These are phyloP conservation scores for Melipona beecheii DNA, from an alignment of 2,888 invertebrate species.

Conservation along the genomic window DNA sequence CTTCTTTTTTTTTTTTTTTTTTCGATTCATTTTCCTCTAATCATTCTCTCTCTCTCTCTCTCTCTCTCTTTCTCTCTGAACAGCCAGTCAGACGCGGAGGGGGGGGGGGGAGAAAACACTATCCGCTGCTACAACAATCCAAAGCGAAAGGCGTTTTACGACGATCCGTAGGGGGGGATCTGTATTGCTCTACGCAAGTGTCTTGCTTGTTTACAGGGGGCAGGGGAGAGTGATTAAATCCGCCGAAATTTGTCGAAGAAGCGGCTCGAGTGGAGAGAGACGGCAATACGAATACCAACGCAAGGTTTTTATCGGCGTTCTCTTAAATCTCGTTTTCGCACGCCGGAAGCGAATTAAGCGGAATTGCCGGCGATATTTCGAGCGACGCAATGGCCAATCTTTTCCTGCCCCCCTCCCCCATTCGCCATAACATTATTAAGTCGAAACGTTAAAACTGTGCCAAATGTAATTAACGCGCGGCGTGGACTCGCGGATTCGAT, in stretches of 20 bases:
- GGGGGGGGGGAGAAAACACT: rapidly evolving
- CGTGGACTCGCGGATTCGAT: conserved; percentile 8
- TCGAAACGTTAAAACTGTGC: background rate
- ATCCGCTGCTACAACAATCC: background rate
- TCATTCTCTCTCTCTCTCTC: too few species aligned
- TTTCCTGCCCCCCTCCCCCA: too few species aligned
- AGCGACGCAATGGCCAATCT: background rate
- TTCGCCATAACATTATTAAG: background rate
- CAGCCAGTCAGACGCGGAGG: too few species aligned
- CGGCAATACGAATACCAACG: background rate
- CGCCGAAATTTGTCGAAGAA: background rate
- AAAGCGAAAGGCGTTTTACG: background rate
- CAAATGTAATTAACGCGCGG: conserved; percentile 1
- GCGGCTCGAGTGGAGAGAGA: background rate
- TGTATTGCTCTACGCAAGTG: background rate
- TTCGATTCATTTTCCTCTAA: too few species aligned
- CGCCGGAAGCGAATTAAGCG: background rate
- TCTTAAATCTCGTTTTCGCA: background rate
- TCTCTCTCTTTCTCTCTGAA: too few species aligned
- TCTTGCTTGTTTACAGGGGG: background rate
- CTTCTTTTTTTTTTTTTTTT: too few species aligned
- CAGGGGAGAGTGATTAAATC: too few species aligned
- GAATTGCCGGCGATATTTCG: background rate
- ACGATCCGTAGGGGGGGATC: background rate
- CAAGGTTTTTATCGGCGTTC: background rate